Conservation (phyloP, 2,797 vertebrate genomes). For the Graptemys geographica region DNA sequence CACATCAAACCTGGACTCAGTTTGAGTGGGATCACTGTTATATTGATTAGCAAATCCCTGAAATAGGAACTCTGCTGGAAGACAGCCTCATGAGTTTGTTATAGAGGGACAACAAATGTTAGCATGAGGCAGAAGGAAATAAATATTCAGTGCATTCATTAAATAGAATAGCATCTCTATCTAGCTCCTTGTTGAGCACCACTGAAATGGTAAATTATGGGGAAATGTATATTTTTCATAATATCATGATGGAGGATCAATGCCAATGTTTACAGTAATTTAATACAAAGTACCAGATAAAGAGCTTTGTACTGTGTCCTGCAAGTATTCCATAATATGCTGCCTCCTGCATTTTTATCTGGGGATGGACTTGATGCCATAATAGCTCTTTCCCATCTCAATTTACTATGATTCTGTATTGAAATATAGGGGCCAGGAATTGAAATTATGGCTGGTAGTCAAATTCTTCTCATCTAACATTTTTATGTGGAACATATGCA, state of each 20-base stretch:
- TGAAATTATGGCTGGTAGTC: rapidly evolving
- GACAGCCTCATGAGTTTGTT: background rate
- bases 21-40: background rate
- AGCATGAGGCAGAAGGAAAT: background rate
- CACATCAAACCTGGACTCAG: background rate
- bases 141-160: background rate
- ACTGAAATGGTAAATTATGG: background rate
- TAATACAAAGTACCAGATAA: background rate
- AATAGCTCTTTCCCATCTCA: background rate
- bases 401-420: rapidly evolving
- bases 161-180: background rate
- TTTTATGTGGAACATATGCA: background rate
- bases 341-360: background rate
- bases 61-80: background rate
- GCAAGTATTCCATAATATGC: background rate
- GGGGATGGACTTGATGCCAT: background rate
- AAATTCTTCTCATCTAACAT: rapidly evolving
- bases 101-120: background rate
- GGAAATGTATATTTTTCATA: background rate
- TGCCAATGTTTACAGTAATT: background rate
- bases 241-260: background rate
- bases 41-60: background rate
- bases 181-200: background rate
- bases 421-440: rapidly evolving
- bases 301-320: background rate